These are phyloP conservation scores for Palaemon carinicauda DNA, from an alignment of 1,140 invertebrate species.

Conservation along the genomic window DNA sequence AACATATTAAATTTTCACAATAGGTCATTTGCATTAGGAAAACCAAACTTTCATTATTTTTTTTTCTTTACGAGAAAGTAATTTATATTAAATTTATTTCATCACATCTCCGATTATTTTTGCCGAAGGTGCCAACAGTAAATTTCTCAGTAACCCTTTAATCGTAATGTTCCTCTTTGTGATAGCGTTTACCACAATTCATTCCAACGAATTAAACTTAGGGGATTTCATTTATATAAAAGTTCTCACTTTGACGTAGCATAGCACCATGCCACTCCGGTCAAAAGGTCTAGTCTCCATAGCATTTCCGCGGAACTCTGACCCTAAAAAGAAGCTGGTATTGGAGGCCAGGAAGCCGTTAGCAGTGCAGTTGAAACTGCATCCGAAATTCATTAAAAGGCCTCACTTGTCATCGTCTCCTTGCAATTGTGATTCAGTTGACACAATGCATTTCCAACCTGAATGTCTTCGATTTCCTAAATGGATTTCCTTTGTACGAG, in stretches of 20 bases:
- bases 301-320: too few species aligned
- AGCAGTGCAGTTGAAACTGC: slow-evolving; percentile 26
- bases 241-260: neutral
- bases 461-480: slow-evolving; percentile 55
- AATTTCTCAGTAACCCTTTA: neutral
- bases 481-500: slow-evolving; percentile 53
- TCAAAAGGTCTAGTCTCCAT: too few species aligned
- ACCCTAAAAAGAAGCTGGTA: too few species aligned
- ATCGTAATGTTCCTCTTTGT: neutral
- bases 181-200: neutral
- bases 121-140: neutral
- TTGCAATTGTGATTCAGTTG: slow-evolving; percentile 50
- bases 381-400: slow-evolving; percentile 53
- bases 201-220: neutral
- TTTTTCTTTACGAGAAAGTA: too few species aligned
- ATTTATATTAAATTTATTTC: too few species aligned
- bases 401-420: slow-evolving; percentile 32
- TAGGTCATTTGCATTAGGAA: too few species aligned
- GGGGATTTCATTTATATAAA: slow-evolving; percentile 24
- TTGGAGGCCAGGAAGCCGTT: too few species aligned
- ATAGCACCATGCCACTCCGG: too few species aligned
- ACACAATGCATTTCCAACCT: slow-evolving; percentile 55
- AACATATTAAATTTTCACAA: too few species aligned
- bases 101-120: neutral
- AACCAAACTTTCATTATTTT: too few species aligned